phyloP scores from a whole-genome alignment of 2,888 invertebrate genomes.

The Erebia epiphron region DNA sequence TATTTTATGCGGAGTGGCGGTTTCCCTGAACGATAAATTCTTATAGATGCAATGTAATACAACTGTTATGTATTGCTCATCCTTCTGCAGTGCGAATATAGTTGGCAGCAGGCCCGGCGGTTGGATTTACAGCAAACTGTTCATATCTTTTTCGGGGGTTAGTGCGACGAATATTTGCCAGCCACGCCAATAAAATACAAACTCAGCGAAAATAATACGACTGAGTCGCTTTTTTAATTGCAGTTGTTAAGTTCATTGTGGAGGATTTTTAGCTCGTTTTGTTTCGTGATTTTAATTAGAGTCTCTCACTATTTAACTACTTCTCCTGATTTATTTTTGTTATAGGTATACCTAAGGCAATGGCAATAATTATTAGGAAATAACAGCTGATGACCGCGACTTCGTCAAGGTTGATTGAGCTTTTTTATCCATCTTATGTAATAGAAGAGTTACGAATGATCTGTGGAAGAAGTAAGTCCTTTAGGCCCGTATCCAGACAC shows the following conservation, averaged over 20 bases:
- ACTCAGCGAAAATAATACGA: constrained; percentile 31
- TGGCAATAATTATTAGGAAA: no score
- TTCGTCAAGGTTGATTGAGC: no score
- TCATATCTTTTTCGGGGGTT: constrained; percentile 50
- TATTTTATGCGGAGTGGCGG: neutral
- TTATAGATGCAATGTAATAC: constrained; percentile 47
- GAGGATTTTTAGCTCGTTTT: constrained; percentile 9
- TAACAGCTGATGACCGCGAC: no score
- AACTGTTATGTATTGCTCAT: constrained; percentile 63
- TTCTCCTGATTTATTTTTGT: neutral
- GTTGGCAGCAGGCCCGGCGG: constrained; percentile 62
- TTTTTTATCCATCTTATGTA: no score
- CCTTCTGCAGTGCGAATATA: constrained; percentile 66
- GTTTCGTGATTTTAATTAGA: constrained; percentile 11
- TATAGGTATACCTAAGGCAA: no score
- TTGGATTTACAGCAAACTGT: constrained; percentile 57
- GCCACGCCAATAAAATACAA: constrained; percentile 43
- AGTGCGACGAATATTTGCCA: constrained; percentile 45
- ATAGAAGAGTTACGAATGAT: no score
- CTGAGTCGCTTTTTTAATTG: constrained; percentile 33
- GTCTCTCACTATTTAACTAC: neutral
- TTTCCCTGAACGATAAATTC: constrained; percentile 22
- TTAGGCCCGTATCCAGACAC: no score
- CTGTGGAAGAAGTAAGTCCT: no score
- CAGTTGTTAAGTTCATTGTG: constrained; percentile 23